Percentiles rank a stretch among this genome's conserved stretches.
Conservation (phyloP, 2,113 vertebrate genomes). For the Petaurus breviceps region DNA sequence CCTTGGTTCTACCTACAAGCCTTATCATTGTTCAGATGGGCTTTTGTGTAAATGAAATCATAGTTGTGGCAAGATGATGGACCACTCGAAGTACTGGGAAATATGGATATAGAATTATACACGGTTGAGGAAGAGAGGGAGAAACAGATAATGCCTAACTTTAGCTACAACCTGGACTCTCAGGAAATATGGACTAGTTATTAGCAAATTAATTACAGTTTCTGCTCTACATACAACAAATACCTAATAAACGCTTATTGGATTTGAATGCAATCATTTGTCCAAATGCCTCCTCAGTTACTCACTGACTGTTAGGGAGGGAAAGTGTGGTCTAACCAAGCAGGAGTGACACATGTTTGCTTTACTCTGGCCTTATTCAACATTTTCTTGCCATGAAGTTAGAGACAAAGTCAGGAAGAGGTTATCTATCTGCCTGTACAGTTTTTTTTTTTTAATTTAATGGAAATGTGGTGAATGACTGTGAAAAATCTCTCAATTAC, state of each 20-base stretch:
- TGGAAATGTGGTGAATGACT: background rate
- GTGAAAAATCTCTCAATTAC: background rate
- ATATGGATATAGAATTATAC: conserved; percentile 35
- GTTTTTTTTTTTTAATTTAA: background rate
- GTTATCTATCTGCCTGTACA: background rate
- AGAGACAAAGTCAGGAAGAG: background rate
- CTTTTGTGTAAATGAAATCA: conserved; percentile 46
- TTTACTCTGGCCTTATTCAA: background rate
- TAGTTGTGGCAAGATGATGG: conserved; percentile 48
- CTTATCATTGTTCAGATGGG: conserved; percentile 27
- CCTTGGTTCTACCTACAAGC: conserved; percentile 22
- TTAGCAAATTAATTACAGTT: conserved; percentile 2
- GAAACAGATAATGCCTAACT: background rate
- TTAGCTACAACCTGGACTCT: background rate
- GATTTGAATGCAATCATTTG: background rate
- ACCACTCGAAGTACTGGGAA: conserved; percentile 28
- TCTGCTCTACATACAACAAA: background rate
- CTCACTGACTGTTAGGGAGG: background rate
- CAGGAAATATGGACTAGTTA: conserved; percentile 16
- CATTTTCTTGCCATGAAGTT: background rate
- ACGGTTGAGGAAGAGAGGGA: background rate
- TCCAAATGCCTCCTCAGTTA: conserved; percentile 7
- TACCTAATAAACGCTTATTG: background rate
- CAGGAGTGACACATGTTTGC: conserved; percentile 28
- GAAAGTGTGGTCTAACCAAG: background rate